phyloP scores from a whole-genome alignment of 2,113 vertebrate genomes.

The Macrotis lagotis region DNA sequence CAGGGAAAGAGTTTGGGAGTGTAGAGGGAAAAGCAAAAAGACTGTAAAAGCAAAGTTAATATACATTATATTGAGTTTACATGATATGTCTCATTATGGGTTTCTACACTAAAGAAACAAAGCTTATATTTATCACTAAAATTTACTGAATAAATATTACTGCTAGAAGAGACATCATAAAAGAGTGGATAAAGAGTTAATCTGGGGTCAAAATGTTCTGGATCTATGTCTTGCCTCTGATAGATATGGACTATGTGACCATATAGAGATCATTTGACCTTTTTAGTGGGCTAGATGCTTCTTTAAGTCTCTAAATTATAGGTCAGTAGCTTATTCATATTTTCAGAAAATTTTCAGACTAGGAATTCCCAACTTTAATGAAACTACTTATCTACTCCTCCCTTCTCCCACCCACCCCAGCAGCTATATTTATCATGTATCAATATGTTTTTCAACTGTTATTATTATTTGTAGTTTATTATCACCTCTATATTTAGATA shows the following conservation, averaged over 20 bases:
- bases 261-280: not conserved
- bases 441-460: not conserved
- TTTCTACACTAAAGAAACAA: not conserved
- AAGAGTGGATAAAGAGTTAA: not conserved
- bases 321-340: not conserved
- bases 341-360: not conserved
- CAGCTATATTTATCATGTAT: not conserved
- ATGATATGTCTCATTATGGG: not conserved
- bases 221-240: not conserved
- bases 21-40: not conserved
- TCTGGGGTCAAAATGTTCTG: not conserved
- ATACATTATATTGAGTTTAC: not conserved
- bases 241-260: not conserved
- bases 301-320: not conserved
- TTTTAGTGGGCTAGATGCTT: not conserved
- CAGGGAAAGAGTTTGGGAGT: too few species aligned
- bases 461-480: not conserved
- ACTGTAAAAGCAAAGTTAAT: not conserved
- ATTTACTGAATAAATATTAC: not conserved
- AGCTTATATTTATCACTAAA: not conserved
- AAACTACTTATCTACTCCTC: not conserved
- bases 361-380: not conserved
- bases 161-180: not conserved
- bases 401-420: not conserved
- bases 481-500: not conserved